Percentiles rank a stretch among this genome's conserved stretches.
Evolutionary conservation across 2,888 invertebrate genomes (phyloP).

Genomic region (Pteria penguin): DNA sequence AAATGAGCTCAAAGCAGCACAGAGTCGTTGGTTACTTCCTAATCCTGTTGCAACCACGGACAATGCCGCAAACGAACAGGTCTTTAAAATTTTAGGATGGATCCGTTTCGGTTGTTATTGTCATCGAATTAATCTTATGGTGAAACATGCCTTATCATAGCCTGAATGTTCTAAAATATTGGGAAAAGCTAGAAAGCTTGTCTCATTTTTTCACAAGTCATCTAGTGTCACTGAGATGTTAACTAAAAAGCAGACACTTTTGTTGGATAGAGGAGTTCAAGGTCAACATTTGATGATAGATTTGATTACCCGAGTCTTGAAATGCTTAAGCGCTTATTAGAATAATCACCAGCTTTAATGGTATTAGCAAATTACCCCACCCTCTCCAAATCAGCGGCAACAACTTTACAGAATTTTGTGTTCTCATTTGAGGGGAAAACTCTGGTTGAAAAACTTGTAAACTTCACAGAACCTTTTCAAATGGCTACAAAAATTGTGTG

Average conservation of each 20-base stretch:
- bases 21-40: conserved; percentile 14
- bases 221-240: conserved; percentile 21
- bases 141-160: conserved; percentile 30
- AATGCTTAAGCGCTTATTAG: conserved; percentile 19
- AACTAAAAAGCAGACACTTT: conserved; percentile 15
- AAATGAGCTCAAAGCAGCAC: conserved; percentile 2
- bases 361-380: conserved; percentile 26
- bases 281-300: conserved; percentile 33
- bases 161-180: conserved; percentile 11
- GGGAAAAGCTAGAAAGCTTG: conserved; percentile 34
- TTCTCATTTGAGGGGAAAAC: conserved; percentile 18
- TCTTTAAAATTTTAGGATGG: conserved; percentile 29
- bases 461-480: background rate
- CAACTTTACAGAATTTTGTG: conserved; percentile 21
- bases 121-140: conserved; percentile 45
- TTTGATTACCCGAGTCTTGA: conserved; percentile 17
- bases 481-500: conserved; percentile 14
- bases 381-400: background rate
- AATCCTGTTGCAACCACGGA: conserved; percentile 25
- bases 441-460: background rate
- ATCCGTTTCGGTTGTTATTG: conserved; percentile 50
- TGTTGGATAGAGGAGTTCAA: conserved; percentile 7
- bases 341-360: conserved; percentile 31
- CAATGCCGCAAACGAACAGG: conserved; percentile 43
- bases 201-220: conserved; percentile 41